phyloP scores from a whole-genome alignment of 2,113 vertebrate genomes.

The Tauraco erythrolophus region DNA sequence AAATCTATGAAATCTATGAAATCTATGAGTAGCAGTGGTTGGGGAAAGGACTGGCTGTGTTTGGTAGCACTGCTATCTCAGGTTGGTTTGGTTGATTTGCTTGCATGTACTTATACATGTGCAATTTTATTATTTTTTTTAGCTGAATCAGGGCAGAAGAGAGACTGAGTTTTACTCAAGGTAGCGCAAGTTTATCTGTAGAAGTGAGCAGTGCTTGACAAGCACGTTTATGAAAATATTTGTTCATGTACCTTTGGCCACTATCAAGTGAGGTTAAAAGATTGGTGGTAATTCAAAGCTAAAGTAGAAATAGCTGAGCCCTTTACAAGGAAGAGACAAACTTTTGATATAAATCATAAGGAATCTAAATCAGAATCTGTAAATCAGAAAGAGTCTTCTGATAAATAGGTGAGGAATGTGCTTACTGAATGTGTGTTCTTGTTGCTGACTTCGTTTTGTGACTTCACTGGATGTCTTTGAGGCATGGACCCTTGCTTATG shows the following conservation, averaged over 20 bases:
- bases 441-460: not conserved
- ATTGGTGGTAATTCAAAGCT: not conserved
- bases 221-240: not conserved
- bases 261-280: not conserved
- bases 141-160: not conserved
- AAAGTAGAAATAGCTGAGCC: not conserved
- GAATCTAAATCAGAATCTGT: not conserved
- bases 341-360: not conserved
- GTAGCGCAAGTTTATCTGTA: not conserved
- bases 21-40: not conserved
- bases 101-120: not conserved
- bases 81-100: not conserved
- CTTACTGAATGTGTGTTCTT: not conserved
- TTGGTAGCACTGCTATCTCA: not conserved
- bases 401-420: not conserved
- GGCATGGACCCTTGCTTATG: accelerated
- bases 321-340: not conserved
- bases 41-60: not conserved
- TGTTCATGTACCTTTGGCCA: not conserved
- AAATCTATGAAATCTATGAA: too few species aligned
- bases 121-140: not conserved
- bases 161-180: not conserved
- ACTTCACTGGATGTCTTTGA: not conserved
- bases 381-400: not conserved
- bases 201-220: not conserved